Evolutionary conservation across 2,113 vertebrate genomes (phyloP), one percentile per base, ranked within the genome.

Genomic region (Bufo gargarizans): DNA sequence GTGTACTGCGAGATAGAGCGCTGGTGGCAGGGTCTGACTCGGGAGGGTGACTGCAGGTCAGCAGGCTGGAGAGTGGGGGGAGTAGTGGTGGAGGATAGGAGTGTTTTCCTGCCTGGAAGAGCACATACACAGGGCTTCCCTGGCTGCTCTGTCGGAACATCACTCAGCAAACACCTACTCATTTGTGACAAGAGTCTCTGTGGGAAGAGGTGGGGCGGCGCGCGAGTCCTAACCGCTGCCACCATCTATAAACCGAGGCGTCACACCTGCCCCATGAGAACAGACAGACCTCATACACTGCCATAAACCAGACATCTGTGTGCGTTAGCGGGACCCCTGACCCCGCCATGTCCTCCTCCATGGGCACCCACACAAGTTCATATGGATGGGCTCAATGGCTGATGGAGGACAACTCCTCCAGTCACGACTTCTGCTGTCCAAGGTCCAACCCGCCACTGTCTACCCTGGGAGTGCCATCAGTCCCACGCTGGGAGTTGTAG

Each of bases 81-180:
- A 10, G 12, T 6, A 50, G 56, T 84, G 56, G 65, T 13, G 10
- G 50, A 49, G 43, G 50, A 84, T 53, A 33, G 14, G 13, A 84
- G 49, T 22, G 82, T 83, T 87, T 72, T 81, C 78, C 78, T 74
- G 43, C 43, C 56, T 76, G 67, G 13, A 69, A 65, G 77, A 59
- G 85, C 77, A 20, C 77, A 76, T 67, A 43, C 71, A 83, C 69
- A 20, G 71, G 13, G 58, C 47, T 82, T 65, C 56, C 77, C 53
- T 61, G 55, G 50, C 59, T 80, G 61, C 33, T 87, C 85, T 69
- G 49, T 77, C 78, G 22, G 22, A 77, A 65, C 78, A 83, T 83
- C 87, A 88, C 58, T 83, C 87, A 83, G 80, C 87, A 88, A 76
- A 82, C 78, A 77, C 80, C 79, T 83, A 88, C 79, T 76, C 80